Evolutionary conservation across 2,113 vertebrate genomes (phyloP).

Genomic region (Poecile atricapillus): DNA sequence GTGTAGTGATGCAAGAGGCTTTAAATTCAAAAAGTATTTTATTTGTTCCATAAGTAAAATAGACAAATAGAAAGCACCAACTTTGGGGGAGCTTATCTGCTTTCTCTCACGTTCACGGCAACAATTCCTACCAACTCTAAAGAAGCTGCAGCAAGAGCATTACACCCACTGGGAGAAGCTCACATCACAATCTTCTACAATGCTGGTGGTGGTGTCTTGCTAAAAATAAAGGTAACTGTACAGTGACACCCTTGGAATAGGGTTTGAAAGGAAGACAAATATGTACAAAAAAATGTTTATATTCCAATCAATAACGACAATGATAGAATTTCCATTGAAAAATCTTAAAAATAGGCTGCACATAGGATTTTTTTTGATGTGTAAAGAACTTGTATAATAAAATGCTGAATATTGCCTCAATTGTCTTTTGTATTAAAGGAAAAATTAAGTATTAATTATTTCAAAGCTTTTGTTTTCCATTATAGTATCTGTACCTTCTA

Average conservation of each 20-base stretch:
- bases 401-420: not conserved
- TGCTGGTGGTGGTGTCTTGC: not conserved
- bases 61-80: not conserved
- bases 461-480: conserved; percentile 10
- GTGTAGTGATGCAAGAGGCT: not conserved
- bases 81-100: not conserved
- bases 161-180: not conserved
- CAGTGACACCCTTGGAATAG: not conserved
- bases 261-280: not conserved
- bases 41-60: not conserved
- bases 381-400: not conserved
- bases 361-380: not conserved
- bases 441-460: conserved; percentile 43
- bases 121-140: not conserved
- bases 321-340: not conserved
- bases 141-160: not conserved
- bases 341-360: not conserved
- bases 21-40: not conserved
- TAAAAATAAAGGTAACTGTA: not conserved
- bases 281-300: not conserved
- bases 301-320: not conserved
- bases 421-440: not conserved
- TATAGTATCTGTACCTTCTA: not conserved
- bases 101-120: not conserved
- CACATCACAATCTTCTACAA: not conserved